Percentiles rank a stretch among this genome's conserved stretches.
phyloP scores from a whole-genome alignment of 2,797 vertebrate genomes.

The Diglossa cyanea region DNA sequence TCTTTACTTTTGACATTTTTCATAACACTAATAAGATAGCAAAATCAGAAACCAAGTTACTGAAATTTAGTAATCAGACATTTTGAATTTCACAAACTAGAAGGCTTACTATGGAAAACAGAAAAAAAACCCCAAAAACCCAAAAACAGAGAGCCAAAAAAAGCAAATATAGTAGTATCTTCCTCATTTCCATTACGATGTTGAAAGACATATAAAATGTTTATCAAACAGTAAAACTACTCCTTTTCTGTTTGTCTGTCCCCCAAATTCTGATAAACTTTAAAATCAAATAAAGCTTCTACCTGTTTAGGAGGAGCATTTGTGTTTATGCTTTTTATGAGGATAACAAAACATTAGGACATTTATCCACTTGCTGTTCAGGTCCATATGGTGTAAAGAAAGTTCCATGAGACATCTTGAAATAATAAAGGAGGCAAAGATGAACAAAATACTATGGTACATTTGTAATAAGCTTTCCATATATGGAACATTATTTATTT shows the following conservation, averaged over 20 bases:
- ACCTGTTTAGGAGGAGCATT: background rate
- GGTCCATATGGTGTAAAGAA: background rate
- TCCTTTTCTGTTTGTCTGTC: background rate
- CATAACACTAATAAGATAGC: background rate
- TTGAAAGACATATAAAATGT: background rate
- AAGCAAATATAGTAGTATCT: background rate
- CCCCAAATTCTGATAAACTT: background rate
- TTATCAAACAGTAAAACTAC: background rate
- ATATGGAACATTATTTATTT: background rate
- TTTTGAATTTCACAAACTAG: background rate
- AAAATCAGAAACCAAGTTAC: background rate
- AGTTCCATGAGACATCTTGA: background rate
- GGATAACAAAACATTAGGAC: background rate
- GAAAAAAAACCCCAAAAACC: background rate
- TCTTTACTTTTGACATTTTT: background rate
- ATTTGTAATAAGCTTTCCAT: background rate
- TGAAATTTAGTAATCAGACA: background rate
- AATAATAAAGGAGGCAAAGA: background rate
- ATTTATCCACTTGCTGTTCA: background rate
- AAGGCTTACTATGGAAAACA: background rate
- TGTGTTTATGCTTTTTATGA: background rate
- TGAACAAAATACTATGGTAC: background rate
- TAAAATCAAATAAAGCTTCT: background rate
- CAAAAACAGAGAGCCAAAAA: background rate
- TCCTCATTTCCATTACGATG: background rate